phyloP scores from a whole-genome alignment of 1,140 invertebrate species.

The Araneus ventricosus region DNA sequence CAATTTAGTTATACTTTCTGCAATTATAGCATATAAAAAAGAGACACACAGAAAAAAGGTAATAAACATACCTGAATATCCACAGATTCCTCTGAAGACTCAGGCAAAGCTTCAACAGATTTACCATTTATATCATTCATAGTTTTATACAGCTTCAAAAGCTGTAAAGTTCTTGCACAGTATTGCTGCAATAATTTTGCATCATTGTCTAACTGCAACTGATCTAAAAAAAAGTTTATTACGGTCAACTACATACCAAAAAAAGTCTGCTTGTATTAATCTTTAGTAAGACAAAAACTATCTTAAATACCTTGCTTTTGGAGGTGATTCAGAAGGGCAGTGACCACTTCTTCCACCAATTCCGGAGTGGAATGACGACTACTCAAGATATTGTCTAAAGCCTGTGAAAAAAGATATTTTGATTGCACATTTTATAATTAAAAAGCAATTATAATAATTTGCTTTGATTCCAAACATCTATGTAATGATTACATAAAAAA shows the following conservation, averaged over 20 bases:
- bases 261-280: too few species aligned
- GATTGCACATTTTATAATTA: too few species aligned
- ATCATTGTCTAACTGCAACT: conserved; percentile 79
- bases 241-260: too few species aligned
- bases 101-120: neutral
- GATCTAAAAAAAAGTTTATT: conserved; percentile 52
- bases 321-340: conserved; percentile 77
- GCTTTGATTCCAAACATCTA: too few species aligned
- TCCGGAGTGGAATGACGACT: conserved; percentile 79
- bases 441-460: too few species aligned
- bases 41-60: too few species aligned
- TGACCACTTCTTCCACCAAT: conserved; percentile 78
- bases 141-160: conserved; percentile 78
- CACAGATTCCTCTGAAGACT: conserved; percentile 56
- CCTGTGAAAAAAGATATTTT: conserved; percentile 20
- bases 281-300: too few species aligned
- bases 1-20: too few species aligned
- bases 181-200: conserved; percentile 79
- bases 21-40: too few species aligned
- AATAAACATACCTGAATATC: conserved; percentile 52
- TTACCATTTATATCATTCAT: conserved; percentile 63
- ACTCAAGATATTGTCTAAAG: conserved; percentile 79
- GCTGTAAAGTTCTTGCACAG: conserved; percentile 78
- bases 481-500: too few species aligned
- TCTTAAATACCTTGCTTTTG: conserved; percentile 75